Conservation (phyloP, 2,888 invertebrate genomes). For the Furcula furcula region DNA sequence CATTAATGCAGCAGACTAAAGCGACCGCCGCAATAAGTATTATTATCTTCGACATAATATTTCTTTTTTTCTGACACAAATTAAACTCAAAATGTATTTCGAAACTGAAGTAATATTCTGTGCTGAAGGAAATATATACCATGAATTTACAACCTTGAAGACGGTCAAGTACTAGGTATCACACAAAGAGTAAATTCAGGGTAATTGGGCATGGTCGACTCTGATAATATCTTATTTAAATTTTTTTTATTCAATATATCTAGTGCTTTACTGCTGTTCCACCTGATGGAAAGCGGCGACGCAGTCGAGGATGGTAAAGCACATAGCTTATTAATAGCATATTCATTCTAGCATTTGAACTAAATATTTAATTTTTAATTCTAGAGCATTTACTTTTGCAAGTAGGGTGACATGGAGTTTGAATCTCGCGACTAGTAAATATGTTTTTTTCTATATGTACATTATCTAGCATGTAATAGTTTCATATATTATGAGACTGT, state of each 20-base stretch:
- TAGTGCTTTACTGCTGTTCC: too few species aligned
- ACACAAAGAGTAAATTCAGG: conserved; percentile 12
- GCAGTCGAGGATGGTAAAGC: too few species aligned
- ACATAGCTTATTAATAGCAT: too few species aligned
- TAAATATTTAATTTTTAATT: too few species aligned
- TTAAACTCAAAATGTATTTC: conserved; percentile 7
- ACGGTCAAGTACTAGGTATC: conserved; percentile 9
- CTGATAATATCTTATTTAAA: neutral
- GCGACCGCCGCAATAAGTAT: conserved; percentile 15
- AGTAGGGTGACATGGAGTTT: too few species aligned
- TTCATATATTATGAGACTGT: too few species aligned
- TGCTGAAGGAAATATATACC: conserved; percentile 12
- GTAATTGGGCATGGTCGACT: neutral
- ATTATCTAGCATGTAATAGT: too few species aligned
- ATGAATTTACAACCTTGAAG: conserved; percentile 12
- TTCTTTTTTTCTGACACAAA: neutral
- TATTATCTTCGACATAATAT: conserved; percentile 19
- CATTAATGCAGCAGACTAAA: conserved; percentile 11
- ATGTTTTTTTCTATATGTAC: too few species aligned
- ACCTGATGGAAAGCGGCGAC: too few species aligned
- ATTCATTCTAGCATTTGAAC: too few species aligned
- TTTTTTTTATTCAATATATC: neutral
- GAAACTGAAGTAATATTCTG: conserved; percentile 3
- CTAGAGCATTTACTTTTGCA: too few species aligned
- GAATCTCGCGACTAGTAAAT: too few species aligned